phyloP scores from a whole-genome alignment of 2,888 invertebrate species.

The Tiphia femorata region DNA sequence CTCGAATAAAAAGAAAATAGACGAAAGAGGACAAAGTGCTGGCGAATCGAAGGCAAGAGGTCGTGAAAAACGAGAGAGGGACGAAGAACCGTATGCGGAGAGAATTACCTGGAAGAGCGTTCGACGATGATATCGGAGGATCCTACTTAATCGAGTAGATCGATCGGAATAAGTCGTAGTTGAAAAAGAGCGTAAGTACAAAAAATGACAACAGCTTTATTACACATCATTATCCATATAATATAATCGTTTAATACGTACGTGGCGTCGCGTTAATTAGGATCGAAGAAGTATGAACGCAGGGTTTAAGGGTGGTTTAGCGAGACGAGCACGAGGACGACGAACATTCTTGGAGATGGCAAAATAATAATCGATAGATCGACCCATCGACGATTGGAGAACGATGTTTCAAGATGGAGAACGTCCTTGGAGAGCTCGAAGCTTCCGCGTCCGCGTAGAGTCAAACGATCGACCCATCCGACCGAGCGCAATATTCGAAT shows the following conservation, averaged over 20 bases:
- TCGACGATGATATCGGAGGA: constrained; percentile 4
- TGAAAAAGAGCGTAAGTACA: constrained; percentile 60
- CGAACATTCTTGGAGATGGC: neutral
- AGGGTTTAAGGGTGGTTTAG: neutral
- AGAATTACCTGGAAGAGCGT: neutral
- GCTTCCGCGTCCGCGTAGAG: neutral
- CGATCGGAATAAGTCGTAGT: constrained; percentile 48
- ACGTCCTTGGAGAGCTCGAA: too few species aligned
- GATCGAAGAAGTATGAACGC: neutral
- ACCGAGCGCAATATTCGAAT: neutral
- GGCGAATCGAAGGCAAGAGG: constrained; percentile 1
- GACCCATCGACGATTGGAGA: neutral
- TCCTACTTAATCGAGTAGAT: constrained; percentile 13
- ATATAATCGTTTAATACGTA: constrained; percentile 50
- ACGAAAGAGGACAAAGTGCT: neutral
- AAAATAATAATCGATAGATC: neutral
- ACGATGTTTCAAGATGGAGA: too few species aligned
- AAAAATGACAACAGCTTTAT: constrained; percentile 61
- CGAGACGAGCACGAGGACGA: neutral
- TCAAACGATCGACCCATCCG: neutral
- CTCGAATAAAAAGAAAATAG: neutral
- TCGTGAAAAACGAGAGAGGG: neutral
- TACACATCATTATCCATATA: constrained; percentile 49
- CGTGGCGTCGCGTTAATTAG: constrained; percentile 35
- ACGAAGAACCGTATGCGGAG: neutral